Conservation (phyloP, 1,140 invertebrate genomes). For the Aphelenchoides fujianensis region DNA sequence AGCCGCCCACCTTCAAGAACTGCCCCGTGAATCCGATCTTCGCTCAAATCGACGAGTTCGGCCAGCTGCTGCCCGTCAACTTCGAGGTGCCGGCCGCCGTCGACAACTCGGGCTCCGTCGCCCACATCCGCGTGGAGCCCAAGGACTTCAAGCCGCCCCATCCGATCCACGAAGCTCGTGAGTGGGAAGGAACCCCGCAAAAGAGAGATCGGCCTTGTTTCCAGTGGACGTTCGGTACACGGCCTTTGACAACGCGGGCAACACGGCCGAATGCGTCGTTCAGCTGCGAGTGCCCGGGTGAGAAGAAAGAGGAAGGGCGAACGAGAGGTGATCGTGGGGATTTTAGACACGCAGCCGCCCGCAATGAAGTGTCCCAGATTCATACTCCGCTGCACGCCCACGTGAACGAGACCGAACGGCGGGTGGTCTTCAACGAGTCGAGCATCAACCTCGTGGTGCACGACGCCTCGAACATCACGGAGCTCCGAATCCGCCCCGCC, state of each 20-base stretch:
- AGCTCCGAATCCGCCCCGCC: slow-evolving; percentile 75
- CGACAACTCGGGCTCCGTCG: slow-evolving; percentile 90
- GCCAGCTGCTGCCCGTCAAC: slow-evolving; percentile 80
- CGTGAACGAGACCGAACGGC: slow-evolving; percentile 81
- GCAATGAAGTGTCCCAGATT: slow-evolving; percentile 86
- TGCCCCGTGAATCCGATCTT: slow-evolving; percentile 86
- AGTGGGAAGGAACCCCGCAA: neutral
- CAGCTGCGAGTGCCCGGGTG: slow-evolving; percentile 57
- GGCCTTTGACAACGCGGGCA: slow-evolving; percentile 92
- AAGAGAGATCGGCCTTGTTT: too few relatives aligned
- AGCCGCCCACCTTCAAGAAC: slow-evolving; percentile 90
- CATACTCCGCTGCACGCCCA: slow-evolving; percentile 87
- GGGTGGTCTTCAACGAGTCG: slow-evolving; percentile 88
- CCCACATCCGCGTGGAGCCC: slow-evolving; percentile 78
- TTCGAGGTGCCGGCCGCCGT: slow-evolving; percentile 85
- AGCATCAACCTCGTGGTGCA: slow-evolving; percentile 78
- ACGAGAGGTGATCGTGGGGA: neutral
- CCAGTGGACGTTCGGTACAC: slow-evolving; percentile 89
- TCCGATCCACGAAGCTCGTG: slow-evolving; percentile 72
- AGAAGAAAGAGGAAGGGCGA: neutral
- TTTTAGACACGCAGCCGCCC: slow-evolving; percentile 84
- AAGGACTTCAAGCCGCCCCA: slow-evolving; percentile 83
- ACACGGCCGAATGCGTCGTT: slow-evolving; percentile 91
- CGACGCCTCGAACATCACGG: slow-evolving; percentile 80
- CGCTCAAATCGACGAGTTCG: slow-evolving; percentile 79